Conservation (phyloP, 37 sponge, comb jelly and placozoan genomes). For the Hexactinellida sp. region DNA sequence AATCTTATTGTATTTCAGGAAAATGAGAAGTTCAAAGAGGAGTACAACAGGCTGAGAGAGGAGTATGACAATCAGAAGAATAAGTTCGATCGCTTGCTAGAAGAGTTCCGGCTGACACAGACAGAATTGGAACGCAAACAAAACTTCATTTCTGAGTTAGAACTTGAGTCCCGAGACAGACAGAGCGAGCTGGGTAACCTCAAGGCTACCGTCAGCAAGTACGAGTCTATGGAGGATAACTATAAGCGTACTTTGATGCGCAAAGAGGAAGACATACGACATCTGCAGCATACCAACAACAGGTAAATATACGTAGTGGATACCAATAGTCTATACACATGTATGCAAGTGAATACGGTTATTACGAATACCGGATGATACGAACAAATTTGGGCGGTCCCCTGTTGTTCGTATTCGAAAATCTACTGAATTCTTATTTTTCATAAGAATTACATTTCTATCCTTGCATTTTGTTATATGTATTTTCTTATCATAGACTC, state of each 20-base stretch:
- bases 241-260: slow-evolving; percentile 3
- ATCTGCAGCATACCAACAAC: neutral
- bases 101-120: slow-evolving; percentile 1
- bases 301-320: neutral
- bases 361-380: too few relatives aligned
- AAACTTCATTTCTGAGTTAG: neutral
- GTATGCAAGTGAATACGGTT: too few relatives aligned
- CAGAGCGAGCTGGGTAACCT: neutral
- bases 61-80: slow-evolving; percentile 10
- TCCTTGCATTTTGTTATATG: neutral
- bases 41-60: neutral
- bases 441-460: neutral
- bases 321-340: too few relatives aligned
- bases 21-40: slow-evolving; percentile 10
- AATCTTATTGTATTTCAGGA: neutral
- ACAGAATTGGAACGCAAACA: neutral
- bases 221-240: slow-evolving; percentile 12
- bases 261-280: neutral
- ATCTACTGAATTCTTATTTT: too few relatives aligned
- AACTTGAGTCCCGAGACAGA: neutral
- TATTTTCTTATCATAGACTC: neutral
- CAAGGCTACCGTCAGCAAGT: slow-evolving; percentile 3
- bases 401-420: too few relatives aligned
- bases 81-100: neutral
- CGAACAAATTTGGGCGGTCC: too few relatives aligned